Conservation (phyloP, 1,140 invertebrate species). For the Steinernema feltiae region DNA sequence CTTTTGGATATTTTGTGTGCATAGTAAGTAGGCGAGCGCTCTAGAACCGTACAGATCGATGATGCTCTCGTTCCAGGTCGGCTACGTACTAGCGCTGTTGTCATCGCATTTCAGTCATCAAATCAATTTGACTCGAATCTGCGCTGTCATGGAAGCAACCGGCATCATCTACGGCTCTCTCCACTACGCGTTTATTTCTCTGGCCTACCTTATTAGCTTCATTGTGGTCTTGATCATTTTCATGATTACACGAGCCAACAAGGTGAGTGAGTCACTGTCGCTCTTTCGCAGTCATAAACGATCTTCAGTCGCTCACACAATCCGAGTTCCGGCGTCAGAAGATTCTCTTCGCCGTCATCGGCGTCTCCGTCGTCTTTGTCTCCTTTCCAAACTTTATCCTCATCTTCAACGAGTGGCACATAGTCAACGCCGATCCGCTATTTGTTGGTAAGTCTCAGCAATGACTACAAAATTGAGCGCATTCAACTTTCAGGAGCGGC, state of each 20-base stretch:
- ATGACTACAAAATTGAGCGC: neutral
- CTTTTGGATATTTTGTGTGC: neutral
- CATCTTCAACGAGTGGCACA: neutral
- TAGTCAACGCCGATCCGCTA: neutral
- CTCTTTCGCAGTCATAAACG: neutral
- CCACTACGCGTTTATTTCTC: neutral
- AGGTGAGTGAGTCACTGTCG: neutral
- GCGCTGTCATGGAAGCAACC: slow-evolving; percentile 8
- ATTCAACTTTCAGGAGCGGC: neutral
- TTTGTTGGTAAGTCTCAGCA: slow-evolving; percentile 2
- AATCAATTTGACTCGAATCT: neutral
- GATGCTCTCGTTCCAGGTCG: neutral
- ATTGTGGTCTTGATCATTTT: neutral
- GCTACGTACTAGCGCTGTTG: neutral
- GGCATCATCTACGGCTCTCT: neutral
- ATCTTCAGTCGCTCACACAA: neutral
- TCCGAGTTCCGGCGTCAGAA: neutral
- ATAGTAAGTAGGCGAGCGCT: neutral
- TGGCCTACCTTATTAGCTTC: neutral
- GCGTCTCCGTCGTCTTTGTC: neutral
- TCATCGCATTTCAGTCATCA: neutral
- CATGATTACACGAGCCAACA: neutral
- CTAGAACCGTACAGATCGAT: neutral
- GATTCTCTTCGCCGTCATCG: neutral
- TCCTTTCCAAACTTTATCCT: neutral